Evolutionary conservation across 2,888 invertebrate species (phyloP), one percentile per base, ranked within the genome.

Genomic region (Cephus runcator): DNA sequence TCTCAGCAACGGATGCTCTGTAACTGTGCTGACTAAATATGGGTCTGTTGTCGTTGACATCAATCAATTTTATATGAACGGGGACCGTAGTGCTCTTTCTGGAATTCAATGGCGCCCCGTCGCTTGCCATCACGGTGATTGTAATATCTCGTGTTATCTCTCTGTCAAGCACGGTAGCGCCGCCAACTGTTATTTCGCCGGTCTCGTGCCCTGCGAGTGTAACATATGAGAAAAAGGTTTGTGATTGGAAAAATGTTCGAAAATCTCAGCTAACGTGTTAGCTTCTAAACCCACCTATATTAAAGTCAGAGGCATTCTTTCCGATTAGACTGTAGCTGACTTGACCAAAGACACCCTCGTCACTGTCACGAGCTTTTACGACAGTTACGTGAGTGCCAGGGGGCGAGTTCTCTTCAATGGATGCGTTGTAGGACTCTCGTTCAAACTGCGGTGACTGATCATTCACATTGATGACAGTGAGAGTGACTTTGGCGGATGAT

Each of bases 31-130:
- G 95, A 0, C 94, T 94, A 91, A 98, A 98, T 73, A 94, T 92
- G 0, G 98, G 98, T 0, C 95, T 92, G 92, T 98, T 97, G 91
- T 98, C 98, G 91, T 98, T 98, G n/a, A 96, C 94, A 90, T 98
- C 98, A 35, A 94, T 89, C 12, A 98, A 93, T 90, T 95, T 95
- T 73, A 97, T 94, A 87, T 95, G 94, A 3, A 97, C 96, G 34
- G 96, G 96, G 0, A 96, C 96, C 33, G 96, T 95, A n/a, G 95
- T 94, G 3, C 94, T 94, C 85, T 96, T 94, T 80, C 95, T 94
- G 0, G 95, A 92, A 75, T 95, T 94, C 1, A 93, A 89, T 0
- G 96, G 95, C 0, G 96, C 97, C 79, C 95, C 95, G 87, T 98
- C 98, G 75, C 93, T 95, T 0, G 98, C 98, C 81, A 95, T 94